A percentile compares a stretch with the other conserved stretches of the same genome.
Conservation (phyloP, 2,113 vertebrate species). For the Forbesichthys agassizii region DNA sequence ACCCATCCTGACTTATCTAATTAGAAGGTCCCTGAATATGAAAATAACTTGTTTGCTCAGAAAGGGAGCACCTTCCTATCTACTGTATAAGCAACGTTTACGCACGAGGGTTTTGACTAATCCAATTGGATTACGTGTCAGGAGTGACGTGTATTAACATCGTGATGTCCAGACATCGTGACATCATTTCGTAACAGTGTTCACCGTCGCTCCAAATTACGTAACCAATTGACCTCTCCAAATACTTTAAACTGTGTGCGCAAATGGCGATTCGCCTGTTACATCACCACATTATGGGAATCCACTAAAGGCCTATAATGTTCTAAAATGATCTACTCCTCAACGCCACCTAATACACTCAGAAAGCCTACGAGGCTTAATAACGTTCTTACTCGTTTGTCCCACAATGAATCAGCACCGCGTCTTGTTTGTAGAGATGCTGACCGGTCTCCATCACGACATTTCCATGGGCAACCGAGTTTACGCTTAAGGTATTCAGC, state of each 20-base stretch:
- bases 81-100: constrained; percentile 44
- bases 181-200: constrained; percentile 49
- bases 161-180: constrained; percentile 61
- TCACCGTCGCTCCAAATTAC: constrained; percentile 16
- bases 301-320: constrained; percentile 6
- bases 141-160: constrained; percentile 32
- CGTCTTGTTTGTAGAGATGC: constrained; percentile 10
- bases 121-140: constrained; percentile 68
- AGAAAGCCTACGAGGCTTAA: constrained; percentile 24
- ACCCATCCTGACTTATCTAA: constrained; percentile 2
- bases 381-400: constrained; percentile 14
- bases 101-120: constrained; percentile 61
- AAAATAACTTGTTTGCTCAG: constrained; percentile 21
- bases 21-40: constrained; percentile 3
- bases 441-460: constrained; percentile 11
- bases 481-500: not conserved
- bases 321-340: constrained; percentile 49
- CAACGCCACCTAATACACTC: constrained; percentile 44
- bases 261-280: not conserved
- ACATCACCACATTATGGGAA: constrained; percentile 2
- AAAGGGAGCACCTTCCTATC: constrained; percentile 39
- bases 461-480: constrained; percentile 7
- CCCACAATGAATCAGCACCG: constrained; percentile 3
- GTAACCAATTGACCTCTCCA: constrained; percentile 19
- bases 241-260: constrained; percentile 14